Percentiles rank a stretch among this genome's conserved stretches.
These are phyloP conservation scores for Periplaneta americana DNA, from an alignment of 1,140 invertebrate genomes.

Conservation along the genomic window DNA sequence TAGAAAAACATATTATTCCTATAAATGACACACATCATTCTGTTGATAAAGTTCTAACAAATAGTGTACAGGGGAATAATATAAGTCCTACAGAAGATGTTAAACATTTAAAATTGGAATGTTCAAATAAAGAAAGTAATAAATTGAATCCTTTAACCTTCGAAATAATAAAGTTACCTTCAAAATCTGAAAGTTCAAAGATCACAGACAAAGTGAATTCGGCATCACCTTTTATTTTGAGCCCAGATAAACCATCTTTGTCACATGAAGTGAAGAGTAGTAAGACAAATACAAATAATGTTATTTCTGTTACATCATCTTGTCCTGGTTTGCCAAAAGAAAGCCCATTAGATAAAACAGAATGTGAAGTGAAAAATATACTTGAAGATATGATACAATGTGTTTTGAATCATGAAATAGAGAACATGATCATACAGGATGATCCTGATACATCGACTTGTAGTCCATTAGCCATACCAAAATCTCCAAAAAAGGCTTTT, in stretches of 20 bases:
- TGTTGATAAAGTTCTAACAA: too few species aligned
- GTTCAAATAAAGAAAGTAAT: too few species aligned
- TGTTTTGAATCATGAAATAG: conserved; percentile 33
- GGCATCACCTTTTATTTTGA: too few species aligned
- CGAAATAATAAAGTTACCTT: background rate
- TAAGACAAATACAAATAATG: background rate
- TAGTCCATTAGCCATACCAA: conserved; percentile 21
- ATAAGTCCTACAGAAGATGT: too few species aligned
- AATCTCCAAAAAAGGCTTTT: conserved; percentile 10
- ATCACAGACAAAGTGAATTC: too few species aligned
- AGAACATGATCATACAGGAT: conserved; percentile 21
- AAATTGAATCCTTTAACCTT: background rate
- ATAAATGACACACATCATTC: background rate
- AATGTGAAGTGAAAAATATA: conserved; percentile 24
- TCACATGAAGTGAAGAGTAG: too few species aligned
- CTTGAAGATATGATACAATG: conserved; percentile 32
- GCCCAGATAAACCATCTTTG: too few species aligned
- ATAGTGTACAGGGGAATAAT: too few species aligned
- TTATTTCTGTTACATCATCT: background rate
- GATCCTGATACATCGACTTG: conserved; percentile 1
- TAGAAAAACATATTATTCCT: background rate
- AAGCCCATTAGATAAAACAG: conserved; percentile 16
- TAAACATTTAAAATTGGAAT: too few species aligned
- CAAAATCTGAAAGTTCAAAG: background rate
- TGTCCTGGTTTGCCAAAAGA: too few species aligned